These are phyloP conservation scores for Scartelaos histophorus DNA, from an alignment of 2,113 vertebrate genomes.

Conservation along the genomic window DNA sequence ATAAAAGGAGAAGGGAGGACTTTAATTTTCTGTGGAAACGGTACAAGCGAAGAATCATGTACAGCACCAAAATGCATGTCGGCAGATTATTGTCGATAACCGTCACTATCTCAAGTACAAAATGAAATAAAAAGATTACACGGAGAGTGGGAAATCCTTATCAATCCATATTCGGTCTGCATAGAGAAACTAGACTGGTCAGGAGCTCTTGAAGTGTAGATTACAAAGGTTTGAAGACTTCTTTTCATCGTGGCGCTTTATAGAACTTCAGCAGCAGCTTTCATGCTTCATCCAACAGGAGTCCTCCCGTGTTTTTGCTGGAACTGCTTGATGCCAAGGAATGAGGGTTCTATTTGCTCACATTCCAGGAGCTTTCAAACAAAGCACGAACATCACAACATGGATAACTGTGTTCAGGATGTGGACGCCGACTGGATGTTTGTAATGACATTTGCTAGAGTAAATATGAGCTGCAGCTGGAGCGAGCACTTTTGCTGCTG, in stretches of 20 bases:
- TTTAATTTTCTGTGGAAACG: constrained; percentile 12
- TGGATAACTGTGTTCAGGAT: neutral
- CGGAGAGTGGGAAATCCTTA: constrained; percentile 13
- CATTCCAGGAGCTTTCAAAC: constrained; percentile 37
- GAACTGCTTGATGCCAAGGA: constrained; percentile 36
- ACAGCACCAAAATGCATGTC: constrained; percentile 17
- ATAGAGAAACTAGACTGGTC: constrained; percentile 13
- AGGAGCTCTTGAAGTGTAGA: constrained; percentile 8
- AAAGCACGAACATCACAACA: constrained; percentile 38
- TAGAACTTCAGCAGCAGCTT: constrained; percentile 22
- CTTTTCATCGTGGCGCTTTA: constrained; percentile 22
- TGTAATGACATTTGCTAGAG: too few relatives aligned
- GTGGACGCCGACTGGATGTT: too few relatives aligned
- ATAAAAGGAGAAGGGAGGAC: neutral
- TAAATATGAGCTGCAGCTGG: too few relatives aligned
- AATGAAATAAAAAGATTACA: constrained; percentile 21
- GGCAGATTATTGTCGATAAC: constrained; percentile 12
- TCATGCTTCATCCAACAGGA: constrained; percentile 43
- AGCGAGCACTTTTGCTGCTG: too few relatives aligned
- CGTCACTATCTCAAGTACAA: constrained; percentile 11
- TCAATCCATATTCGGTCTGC: constrained; percentile 23
- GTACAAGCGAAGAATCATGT: neutral
- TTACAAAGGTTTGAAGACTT: constrained; percentile 7
- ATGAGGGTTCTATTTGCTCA: constrained; percentile 26
- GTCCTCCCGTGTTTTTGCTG: constrained; percentile 42